A percentile compares a stretch with the other conserved stretches of the same genome.
These are phyloP conservation scores for Leucophenga montana DNA, from an alignment of 2,888 invertebrate genomes.

Conservation along the genomic window DNA sequence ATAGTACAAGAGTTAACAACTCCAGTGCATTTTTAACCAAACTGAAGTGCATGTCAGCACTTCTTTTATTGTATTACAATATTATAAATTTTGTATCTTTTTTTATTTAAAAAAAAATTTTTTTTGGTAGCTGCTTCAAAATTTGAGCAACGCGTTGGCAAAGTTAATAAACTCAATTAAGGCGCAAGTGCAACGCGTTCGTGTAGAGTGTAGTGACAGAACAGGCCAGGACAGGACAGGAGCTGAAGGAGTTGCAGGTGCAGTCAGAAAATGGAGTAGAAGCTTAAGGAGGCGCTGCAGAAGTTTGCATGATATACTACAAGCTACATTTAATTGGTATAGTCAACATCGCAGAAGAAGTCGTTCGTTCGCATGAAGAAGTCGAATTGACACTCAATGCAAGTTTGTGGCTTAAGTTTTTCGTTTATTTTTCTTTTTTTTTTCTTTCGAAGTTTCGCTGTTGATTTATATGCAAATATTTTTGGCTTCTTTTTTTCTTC, in stretches of 20 bases:
- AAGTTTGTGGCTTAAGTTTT: constrained; percentile 36
- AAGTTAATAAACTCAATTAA: constrained; percentile 65
- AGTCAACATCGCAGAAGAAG: neutral
- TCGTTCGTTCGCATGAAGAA: no score
- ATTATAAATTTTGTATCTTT: no score
- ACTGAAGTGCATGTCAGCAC: constrained; percentile 46
- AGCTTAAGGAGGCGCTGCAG: constrained; percentile 45
- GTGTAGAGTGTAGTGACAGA: constrained; percentile 40
- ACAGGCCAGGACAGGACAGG: constrained; percentile 14
- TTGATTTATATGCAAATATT: constrained; percentile 44
- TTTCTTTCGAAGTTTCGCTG: neutral
- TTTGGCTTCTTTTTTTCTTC: neutral
- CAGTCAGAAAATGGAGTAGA: no score
- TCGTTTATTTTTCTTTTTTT: constrained; percentile 34
- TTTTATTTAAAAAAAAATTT: neutral
- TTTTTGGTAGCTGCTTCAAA: constrained; percentile 39
- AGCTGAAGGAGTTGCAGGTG: neutral
- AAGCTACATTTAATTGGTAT: constrained; percentile 54
- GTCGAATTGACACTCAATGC: neutral
- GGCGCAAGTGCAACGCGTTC: constrained; percentile 49
- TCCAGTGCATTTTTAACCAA: constrained; percentile 52
- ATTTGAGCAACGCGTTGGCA: constrained; percentile 27
- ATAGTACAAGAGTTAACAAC: constrained; percentile 38
- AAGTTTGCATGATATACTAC: constrained; percentile 43
- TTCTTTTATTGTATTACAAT: neutral